Conservation (phyloP, 2,113 vertebrate species). For the Vimba vimba region DNA sequence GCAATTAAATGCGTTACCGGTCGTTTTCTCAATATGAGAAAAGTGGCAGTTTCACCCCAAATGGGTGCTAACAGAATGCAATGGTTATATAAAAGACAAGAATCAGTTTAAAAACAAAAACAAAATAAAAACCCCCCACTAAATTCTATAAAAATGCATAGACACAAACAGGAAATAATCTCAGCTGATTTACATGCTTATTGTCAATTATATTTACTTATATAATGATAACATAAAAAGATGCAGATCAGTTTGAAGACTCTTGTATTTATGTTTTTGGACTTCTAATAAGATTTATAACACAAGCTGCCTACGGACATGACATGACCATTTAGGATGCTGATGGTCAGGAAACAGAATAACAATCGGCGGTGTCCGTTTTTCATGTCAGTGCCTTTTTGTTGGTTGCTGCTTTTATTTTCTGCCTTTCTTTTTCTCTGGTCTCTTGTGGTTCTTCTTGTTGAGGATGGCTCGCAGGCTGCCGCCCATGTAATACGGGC, state of each 20-base stretch:
- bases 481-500: constrained; percentile 71
- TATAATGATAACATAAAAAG: background rate
- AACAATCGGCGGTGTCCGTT: background rate
- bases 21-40: constrained; percentile 69
- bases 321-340: background rate
- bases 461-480: constrained; percentile 68
- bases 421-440: constrained; percentile 16
- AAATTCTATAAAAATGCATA: background rate
- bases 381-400: background rate
- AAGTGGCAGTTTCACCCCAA: constrained; percentile 18
- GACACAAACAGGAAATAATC: background rate
- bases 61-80: constrained; percentile 23
- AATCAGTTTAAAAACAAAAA: background rate
- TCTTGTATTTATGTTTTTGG: background rate
- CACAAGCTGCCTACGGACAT: background rate
- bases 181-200: background rate
- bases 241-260: background rate
- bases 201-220: background rate
- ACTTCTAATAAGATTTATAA: background rate
- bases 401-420: background rate
- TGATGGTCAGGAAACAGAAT: background rate
- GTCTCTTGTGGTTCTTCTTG: constrained; percentile 57
- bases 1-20: constrained; percentile 2
- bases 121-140: background rate
- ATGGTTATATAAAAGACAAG: constrained; percentile 14